phyloP scores from a whole-genome alignment of 2,888 invertebrate species.

The Schizotus pectinicornis region DNA sequence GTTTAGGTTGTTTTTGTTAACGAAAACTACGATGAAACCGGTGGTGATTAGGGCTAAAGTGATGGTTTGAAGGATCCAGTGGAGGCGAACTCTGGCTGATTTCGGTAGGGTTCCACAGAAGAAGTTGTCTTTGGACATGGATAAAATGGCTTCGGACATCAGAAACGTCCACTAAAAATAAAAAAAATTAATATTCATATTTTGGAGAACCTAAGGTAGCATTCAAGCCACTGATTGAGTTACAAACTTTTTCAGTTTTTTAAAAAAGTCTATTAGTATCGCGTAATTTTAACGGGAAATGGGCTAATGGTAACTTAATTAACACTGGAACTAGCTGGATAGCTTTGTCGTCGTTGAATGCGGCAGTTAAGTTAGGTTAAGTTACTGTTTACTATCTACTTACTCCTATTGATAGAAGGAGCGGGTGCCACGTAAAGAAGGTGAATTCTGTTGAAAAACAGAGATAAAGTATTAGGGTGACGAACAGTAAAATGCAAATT shows the following conservation, averaged over 20 bases:
- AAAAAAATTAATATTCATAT: conserved; percentile 8
- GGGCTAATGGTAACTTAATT: background rate
- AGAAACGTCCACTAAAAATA: conserved; percentile 54
- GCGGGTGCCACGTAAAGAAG: conserved; percentile 47
- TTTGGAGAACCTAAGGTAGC: no score
- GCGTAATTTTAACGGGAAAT: conserved; percentile 5
- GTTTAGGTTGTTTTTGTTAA: conserved; percentile 47
- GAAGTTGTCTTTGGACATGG: conserved; percentile 49
- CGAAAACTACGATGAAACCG: conserved; percentile 47
- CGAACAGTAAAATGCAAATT: conserved; percentile 37
- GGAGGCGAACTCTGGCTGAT: conserved; percentile 43
- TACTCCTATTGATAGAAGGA: conserved; percentile 44
- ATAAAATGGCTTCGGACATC: conserved; percentile 52
- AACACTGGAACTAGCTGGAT: no score
- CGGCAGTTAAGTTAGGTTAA: conserved; percentile 15
- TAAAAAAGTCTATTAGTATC: no score
- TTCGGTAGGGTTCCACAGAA: conserved; percentile 35
- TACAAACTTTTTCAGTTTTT: no score
- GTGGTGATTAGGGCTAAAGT: conserved; percentile 41
- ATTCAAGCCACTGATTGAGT: no score
- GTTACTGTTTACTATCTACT: conserved; percentile 26
- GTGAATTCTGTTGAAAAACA: conserved; percentile 40
- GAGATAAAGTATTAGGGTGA: conserved; percentile 38
- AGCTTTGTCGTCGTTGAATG: no score
- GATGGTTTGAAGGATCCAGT: conserved; percentile 48